A percentile compares a stretch with the other conserved stretches of the same genome.
phyloP scores from a whole-genome alignment of 92 coral and sea anemone species.

The Porites lobata region DNA sequence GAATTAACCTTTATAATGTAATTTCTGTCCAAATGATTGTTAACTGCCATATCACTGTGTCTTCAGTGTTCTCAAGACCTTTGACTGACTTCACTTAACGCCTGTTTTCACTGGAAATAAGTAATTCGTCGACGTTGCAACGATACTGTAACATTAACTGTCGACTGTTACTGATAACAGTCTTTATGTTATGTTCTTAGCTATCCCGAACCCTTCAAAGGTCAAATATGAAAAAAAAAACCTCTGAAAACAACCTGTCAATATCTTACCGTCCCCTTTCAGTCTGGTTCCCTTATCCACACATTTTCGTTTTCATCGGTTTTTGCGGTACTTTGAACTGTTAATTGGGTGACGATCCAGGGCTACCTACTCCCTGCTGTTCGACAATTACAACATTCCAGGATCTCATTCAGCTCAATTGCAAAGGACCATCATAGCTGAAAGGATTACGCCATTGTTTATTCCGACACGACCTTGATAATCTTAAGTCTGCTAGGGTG shows the following conservation, averaged over 20 bases:
- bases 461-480: background rate
- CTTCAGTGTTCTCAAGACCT: too few species aligned
- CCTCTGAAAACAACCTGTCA: background rate
- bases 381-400: conserved; percentile 22
- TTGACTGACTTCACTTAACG: too few species aligned
- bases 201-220: background rate
- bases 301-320: background rate
- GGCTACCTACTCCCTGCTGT: background rate
- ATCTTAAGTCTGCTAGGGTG: background rate
- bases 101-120: too few species aligned
- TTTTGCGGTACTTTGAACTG: background rate
- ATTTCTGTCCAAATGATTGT: too few species aligned
- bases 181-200: background rate
- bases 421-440: background rate
- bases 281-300: background rate
- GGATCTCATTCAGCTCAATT: background rate
- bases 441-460: conserved; percentile 28
- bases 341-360: background rate
- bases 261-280: too few species aligned
- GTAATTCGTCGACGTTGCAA: background rate
- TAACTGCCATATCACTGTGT: too few species aligned
- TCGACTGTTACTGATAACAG: background rate
- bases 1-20: too few species aligned
- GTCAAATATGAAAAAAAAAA: background rate
- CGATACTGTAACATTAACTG: background rate